Percentiles rank a stretch among this genome's conserved stretches.
These are phyloP conservation scores for Rhaphigaster nebulosa DNA, from an alignment of 2,888 invertebrate genomes.

Conservation along the genomic window DNA sequence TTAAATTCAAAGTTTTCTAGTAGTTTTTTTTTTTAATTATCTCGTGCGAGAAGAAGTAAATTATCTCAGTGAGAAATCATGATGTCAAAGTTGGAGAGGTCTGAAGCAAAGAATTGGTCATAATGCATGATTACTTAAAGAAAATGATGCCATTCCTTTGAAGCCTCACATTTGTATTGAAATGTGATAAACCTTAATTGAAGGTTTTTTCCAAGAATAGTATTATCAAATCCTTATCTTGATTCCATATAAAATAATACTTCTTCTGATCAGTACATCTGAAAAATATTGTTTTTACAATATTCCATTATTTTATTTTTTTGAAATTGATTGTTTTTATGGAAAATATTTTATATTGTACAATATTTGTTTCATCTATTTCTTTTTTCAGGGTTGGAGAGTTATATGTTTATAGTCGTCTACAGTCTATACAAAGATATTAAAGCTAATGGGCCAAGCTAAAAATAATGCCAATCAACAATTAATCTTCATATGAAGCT, in stretches of 20 bases:
- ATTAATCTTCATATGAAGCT: not conserved
- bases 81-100: too few relatives aligned
- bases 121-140: too few relatives aligned
- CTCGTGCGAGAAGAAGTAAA: too few relatives aligned
- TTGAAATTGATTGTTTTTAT: not conserved
- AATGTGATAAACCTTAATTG: not conserved
- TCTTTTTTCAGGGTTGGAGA: not conserved
- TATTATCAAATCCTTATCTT: not conserved
- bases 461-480: not conserved
- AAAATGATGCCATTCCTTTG: not conserved
- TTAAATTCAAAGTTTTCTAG: too few relatives aligned
- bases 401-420: conserved; percentile 29
- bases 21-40: too few relatives aligned
- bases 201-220: conserved; percentile 1
- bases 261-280: not conserved
- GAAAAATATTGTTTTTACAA: not conserved
- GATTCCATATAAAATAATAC: not conserved
- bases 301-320: not conserved
- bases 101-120: too few relatives aligned
- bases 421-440: not conserved
- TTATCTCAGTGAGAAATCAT: too few relatives aligned
- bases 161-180: not conserved
- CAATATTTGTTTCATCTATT: not conserved
- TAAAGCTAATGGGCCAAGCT: not conserved
- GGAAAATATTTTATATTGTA: not conserved